Evolutionary conservation across 2,888 invertebrate species (phyloP).

Genomic region (Steinernema scapterisci): DNA sequence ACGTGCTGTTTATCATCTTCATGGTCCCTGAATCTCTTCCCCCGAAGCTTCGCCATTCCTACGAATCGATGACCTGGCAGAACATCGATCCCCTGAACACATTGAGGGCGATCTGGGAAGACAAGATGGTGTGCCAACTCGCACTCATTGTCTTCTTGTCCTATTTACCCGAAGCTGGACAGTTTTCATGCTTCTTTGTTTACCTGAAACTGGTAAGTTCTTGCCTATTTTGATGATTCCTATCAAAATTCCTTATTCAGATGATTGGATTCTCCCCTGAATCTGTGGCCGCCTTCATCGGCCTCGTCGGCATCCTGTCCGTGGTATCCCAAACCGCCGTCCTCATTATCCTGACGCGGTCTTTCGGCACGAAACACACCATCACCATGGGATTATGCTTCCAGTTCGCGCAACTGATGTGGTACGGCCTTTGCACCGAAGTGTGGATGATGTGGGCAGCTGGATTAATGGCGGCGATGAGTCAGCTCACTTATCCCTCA

Average conservation of each 20-base stretch:
- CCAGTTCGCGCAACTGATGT: slow-evolving; percentile 93
- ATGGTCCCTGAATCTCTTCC: slow-evolving; percentile 97
- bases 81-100: slow-evolving; percentile 88
- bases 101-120: slow-evolving; percentile 52
- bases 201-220: slow-evolving; percentile 84
- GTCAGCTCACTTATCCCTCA: slow-evolving; percentile 96
- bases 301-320: slow-evolving; percentile 91
- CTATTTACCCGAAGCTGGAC: slow-evolving; percentile 92
- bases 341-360: slow-evolving; percentile 73
- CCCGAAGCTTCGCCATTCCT: slow-evolving; percentile 82
- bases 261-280: slow-evolving; percentile 92
- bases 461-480: slow-evolving; percentile 90
- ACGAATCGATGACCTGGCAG: slow-evolving; percentile 92
- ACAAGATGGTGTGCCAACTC: slow-evolving; percentile 88
- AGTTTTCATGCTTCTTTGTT: slow-evolving; percentile 99
- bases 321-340: slow-evolving; percentile 81
- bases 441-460: slow-evolving; percentile 97
- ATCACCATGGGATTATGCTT: slow-evolving; percentile 94
- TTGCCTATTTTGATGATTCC: not conserved
- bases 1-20: slow-evolving; percentile 95
- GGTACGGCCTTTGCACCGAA: slow-evolving; percentile 69
- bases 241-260: slow-evolving; percentile 67
- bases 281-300: slow-evolving; percentile 96
- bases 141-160: slow-evolving; percentile 96
- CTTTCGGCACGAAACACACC: slow-evolving; percentile 89